Base-by-base conservation (phyloP, 2,888 invertebrate genomes). In the Blastobasis adustella region DNA sequence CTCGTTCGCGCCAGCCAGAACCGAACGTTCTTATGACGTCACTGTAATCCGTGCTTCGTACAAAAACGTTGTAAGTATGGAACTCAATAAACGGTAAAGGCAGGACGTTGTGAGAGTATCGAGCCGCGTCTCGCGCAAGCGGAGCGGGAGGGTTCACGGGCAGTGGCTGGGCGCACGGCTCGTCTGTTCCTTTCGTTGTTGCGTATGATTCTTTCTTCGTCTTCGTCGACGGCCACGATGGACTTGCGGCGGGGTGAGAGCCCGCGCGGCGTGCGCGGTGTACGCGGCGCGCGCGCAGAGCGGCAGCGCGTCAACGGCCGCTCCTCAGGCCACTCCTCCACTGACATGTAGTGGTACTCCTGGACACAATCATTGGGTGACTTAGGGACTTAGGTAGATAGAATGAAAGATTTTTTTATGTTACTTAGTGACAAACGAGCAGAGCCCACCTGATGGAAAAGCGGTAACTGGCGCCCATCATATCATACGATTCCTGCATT, bases 41-140 rank as follows among this genome's bases (percentile, higher is more conserved):
- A 23, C 23, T 23, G 23, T 23, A 23, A 23, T 23, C 23, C 23
- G 23, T 23, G 23, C 23, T 23, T 1, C 23, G 23, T 23, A 23
- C 23, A 23, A 23, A 23, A 23, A 23, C 23, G 23, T 23, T 23
- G 23, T 23, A 23, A 23, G 23, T 23, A 23, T 23, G 3, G 3
- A 23, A 23, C 23, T 72, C 62, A 87, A 67, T 88, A 88, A 50
- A 88, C 69, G 23, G 85, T 78, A 56, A 88, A 88, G 9, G 88
- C 87, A 0, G 88, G 88, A 36, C 88, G 76, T 51, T 81, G 82
- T n/a, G 81, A 71, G 45, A 86, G 63, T 1, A 84, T 60, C 36
- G 47, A 76, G 1, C 81, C 68, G 49, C 84, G 77, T 37, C 87
- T 65, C 0, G 82, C 78, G 56, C 76, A 78, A 0, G 72, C 69